Evolutionary conservation across 2,113 vertebrate species (phyloP).

Genomic region (Pungitius pungitius): DNA sequence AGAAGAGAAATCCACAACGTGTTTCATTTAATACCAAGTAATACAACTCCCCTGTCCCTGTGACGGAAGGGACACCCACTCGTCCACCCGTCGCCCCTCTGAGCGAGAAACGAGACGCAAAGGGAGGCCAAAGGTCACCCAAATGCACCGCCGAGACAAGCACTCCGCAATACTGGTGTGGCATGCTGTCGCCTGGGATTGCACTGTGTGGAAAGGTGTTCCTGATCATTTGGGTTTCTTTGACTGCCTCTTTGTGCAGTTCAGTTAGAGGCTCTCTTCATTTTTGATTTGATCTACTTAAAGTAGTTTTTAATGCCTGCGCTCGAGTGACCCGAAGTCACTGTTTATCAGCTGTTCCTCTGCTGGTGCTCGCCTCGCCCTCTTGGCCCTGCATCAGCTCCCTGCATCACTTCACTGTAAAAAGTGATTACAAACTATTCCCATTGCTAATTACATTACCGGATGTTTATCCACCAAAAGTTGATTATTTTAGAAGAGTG

Average conservation of each 20-base stretch:
- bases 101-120: background rate
- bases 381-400: constrained; percentile 12
- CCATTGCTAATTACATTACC: constrained; percentile 58
- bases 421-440: constrained; percentile 50
- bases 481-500: constrained; percentile 50
- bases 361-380: background rate
- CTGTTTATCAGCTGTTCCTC: constrained; percentile 6
- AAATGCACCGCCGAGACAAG: background rate
- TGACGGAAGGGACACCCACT: background rate
- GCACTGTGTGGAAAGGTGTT: background rate
- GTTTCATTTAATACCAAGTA: background rate
- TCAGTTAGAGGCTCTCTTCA: background rate
- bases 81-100: background rate
- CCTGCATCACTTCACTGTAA: constrained; percentile 44
- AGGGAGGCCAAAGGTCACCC: background rate
- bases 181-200: background rate
- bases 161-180: too few relatives aligned
- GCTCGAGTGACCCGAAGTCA: background rate
- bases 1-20: background rate
- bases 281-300: background rate
- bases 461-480: constrained; percentile 60
- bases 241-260: background rate
- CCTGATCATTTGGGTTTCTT: background rate
- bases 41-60: background rate
- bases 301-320: background rate